These are phyloP conservation scores for Elaphurus davidianus DNA, from an alignment of 2,113 vertebrate species.

Conservation along the genomic window DNA sequence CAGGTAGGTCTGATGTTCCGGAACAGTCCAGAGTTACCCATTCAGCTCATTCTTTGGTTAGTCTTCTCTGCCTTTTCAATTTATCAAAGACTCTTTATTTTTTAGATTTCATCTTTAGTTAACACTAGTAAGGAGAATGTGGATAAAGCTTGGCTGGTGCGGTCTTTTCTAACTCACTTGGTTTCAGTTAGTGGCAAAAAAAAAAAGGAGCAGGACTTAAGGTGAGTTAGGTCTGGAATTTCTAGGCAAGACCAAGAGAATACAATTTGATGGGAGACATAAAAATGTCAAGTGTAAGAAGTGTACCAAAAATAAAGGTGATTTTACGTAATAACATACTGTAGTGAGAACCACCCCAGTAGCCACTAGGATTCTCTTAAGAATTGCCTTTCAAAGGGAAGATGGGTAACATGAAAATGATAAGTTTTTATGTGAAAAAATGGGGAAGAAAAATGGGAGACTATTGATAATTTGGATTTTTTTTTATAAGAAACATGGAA, in stretches of 20 bases:
- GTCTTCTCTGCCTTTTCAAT: neutral
- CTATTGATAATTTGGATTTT: neutral
- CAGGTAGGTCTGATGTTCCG: constrained; percentile 47
- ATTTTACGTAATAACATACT: neutral
- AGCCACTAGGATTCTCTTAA: neutral
- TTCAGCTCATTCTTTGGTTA: neutral
- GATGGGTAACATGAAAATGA: neutral
- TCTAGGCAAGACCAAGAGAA: neutral
- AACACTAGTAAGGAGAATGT: neutral
- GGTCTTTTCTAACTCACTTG: neutral
- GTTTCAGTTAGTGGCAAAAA: neutral
- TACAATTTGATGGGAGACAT: neutral
- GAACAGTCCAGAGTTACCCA: neutral
- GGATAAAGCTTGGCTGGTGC: neutral
- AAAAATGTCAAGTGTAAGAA: neutral
- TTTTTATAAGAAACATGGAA: neutral
- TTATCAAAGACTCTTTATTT: neutral
- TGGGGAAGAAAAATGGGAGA: neutral
- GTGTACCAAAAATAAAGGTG: neutral
- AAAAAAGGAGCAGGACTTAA: neutral
- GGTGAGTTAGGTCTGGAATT: neutral
- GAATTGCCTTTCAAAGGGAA: neutral
- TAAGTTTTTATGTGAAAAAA: neutral
- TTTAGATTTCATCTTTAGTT: constrained; percentile 2
- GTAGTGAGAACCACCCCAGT: neutral